These are phyloP conservation scores for Eurypyga helias DNA, from an alignment of 2,113 vertebrate genomes.

Conservation along the genomic window DNA sequence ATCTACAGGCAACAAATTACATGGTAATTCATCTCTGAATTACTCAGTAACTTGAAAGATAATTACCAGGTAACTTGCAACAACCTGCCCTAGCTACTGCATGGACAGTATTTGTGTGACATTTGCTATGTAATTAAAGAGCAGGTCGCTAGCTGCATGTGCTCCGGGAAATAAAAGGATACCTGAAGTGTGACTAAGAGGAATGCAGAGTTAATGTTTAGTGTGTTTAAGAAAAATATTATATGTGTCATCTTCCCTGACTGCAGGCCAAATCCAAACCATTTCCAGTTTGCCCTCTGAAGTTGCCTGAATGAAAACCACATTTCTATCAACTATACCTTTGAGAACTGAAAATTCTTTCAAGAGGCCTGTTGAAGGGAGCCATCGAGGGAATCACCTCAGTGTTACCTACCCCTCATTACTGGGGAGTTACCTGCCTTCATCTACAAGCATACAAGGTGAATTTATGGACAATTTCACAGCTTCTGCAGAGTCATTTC, in stretches of 20 bases:
- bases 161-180: conserved; percentile 28
- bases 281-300: neutral
- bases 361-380: neutral
- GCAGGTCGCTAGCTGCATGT: neutral
- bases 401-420: neutral
- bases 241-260: neutral
- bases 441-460: neutral
- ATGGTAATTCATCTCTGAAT: conserved; percentile 20
- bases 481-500: neutral
- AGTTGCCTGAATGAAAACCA: neutral
- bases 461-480: neutral
- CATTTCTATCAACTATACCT: neutral
- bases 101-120: neutral
- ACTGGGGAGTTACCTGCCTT: neutral
- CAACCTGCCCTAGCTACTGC: conserved; percentile 17
- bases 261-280: neutral
- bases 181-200: conserved; percentile 49
- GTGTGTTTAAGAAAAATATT: neutral
- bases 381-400: neutral
- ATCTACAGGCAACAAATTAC: conserved; percentile 43
- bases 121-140: conserved; percentile 42
- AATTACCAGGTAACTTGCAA: conserved; percentile 51
- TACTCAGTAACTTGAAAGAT: conserved; percentile 45
- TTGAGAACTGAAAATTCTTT: neutral
- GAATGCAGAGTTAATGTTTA: neutral